Base-by-base conservation (phyloP, 2,888 invertebrate species). In the Neelides folsomi region DNA sequence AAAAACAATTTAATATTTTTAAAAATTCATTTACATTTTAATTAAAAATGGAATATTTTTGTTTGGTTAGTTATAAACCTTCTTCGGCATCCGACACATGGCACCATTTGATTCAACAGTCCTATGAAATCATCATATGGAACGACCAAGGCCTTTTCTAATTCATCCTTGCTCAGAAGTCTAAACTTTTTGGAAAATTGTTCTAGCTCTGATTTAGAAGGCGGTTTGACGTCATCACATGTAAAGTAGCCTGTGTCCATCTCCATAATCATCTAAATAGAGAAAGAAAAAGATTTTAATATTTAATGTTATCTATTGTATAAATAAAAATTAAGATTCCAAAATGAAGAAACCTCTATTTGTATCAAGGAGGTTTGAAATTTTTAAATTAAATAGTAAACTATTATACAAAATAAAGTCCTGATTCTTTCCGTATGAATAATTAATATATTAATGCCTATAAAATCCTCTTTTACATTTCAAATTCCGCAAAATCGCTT, bases 81-180 rank as follows among this genome's bases (percentile, higher is more conserved):
- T 76, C 87, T 78, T 61, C 92, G 77, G 73, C 93, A 93, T 58
- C 93, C 92, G 67, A 93, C 88, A 75, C 93, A 93, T 60, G 90
- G 89, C 68, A 93, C 87, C 71, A 84, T 83, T 75, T 90, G 87
- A 73, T 87, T 83, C 60, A 93, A 75, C 67, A 89, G 83, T 66
- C 81, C 80, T 68, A 87, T 77, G 66, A 92, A 80, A 72, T 87
- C 86, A 64, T 81, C 79, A 67, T 82, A 82, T 51, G 83, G 82
- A 51, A 90, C 87, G 76, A 83, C 80, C 65, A 92, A 78, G 15
- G 89, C 86, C 61, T 79, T 76, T 68, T 81, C 80, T 42, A 87
- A 73, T 73, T 92, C 90, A 55, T 82, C 79, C 60, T 79, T 77
- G 46, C 82, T 79, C 49, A 93, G 76, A 66, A 83, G 77, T 68